Evolutionary conservation across 1,140 invertebrate species (phyloP).

Genomic region (Dendroctonus ponderosae): DNA sequence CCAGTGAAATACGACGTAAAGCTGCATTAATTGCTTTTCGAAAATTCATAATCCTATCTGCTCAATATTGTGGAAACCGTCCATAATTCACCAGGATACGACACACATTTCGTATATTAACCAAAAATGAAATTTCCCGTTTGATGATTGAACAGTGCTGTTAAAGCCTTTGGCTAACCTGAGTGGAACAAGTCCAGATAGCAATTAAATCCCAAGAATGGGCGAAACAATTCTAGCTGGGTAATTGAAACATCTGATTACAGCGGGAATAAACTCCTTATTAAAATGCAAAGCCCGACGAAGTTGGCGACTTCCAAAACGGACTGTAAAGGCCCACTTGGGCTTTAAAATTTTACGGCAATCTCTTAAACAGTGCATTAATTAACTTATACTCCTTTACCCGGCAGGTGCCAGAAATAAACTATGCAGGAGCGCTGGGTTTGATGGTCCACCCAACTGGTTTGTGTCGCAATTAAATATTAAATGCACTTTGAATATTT

Average conservation of each 20-base stretch:
- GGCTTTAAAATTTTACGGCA: conserved; percentile 13
- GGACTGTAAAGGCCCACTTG: conserved; percentile 4
- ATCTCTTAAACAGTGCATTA: conserved; percentile 16
- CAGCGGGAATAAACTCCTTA: neutral
- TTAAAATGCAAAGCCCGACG: conserved; percentile 12
- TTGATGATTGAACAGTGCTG: too few relatives aligned
- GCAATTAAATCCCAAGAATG: neutral
- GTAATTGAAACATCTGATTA: too few relatives aligned
- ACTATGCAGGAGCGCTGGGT: neutral
- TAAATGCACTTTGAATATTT: neutral
- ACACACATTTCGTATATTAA: too few relatives aligned
- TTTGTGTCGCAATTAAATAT: conserved; percentile 9
- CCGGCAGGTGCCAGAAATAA: neutral
- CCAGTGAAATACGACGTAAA: too few relatives aligned
- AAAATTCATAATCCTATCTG: too few relatives aligned
- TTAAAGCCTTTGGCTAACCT: too few relatives aligned
- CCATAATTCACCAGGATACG: too few relatives aligned
- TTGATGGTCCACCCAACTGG: conserved; percentile 1
- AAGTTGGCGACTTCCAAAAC: conserved; percentile 7
- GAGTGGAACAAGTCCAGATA: too few relatives aligned
- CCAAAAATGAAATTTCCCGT: too few relatives aligned
- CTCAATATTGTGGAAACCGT: too few relatives aligned
- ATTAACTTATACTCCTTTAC: conserved; percentile 6
- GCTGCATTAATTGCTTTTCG: too few relatives aligned
- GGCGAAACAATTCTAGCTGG: neutral